Base-by-base conservation (phyloP, 2,113 vertebrate species). In the Ptyas mucosa region DNA sequence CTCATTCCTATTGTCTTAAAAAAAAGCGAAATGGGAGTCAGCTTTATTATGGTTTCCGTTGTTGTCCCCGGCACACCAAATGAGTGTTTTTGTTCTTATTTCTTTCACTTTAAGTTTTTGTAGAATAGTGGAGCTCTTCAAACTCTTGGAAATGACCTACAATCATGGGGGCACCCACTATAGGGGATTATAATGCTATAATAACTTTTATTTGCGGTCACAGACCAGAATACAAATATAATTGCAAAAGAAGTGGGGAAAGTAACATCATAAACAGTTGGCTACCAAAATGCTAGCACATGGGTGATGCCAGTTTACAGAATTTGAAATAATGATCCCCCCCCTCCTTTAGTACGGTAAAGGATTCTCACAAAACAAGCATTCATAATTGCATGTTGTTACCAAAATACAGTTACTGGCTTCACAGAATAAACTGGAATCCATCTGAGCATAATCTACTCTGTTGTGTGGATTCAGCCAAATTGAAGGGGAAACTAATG, bases 271-370 rank as follows among this genome's bases (percentile, higher is more conserved):
- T n/a, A n/a, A n/a, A n/a, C n/a, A n/a, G n/a, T n/a, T n/a, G n/a
- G n/a, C n/a, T n/a, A n/a, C n/a, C n/a, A n/a, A n/a, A 81, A 39
- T 81, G n/a, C 29, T 43, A 43, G 34, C 34, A 81, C 34, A 21
- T 43, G 18, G 18, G 3, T 39, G 2, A 20, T 1, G 8, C 75
- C 34, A 39, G 2, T 81, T 81, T 21, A 43, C 7, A 81, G 75
- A 81, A 43, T 39, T 81, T 21, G 34, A 43, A 8, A 75, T 75
- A 20, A 43, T 39, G 69, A 75, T 69, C 5, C 1, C 3, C 5
- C 5, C 1, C 5, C 11, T 3, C 61, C 0, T 69, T n/a, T 15
- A n/a, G 6, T 15, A 69, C 12, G 0, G 12, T n/a, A 21, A 81
- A 21, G 14, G 69, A 21, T 81, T 81, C 2, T 39, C 34, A 81